A percentile compares a stretch with the other conserved stretches of the same genome.
These are phyloP conservation scores for Microcebus tavaratra DNA, from an alignment of 2,113 vertebrate genomes.

Conservation along the genomic window DNA sequence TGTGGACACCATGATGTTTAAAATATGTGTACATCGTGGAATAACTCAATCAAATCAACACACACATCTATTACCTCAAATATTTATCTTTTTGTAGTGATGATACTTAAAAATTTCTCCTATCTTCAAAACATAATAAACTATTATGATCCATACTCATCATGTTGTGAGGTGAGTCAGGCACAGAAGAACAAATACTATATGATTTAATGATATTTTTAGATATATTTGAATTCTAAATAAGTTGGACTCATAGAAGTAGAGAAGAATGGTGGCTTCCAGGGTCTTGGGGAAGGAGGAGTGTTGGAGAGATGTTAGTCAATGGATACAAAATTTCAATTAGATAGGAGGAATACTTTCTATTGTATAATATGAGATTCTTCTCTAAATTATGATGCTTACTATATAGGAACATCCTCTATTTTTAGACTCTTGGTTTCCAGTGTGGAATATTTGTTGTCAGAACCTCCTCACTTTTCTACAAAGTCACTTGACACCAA, in stretches of 20 bases:
- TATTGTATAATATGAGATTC: not conserved
- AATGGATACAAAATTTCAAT: not conserved
- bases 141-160: not conserved
- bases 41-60: not conserved
- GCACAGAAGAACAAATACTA: not conserved
- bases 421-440: conserved; percentile 5
- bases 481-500: not conserved
- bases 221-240: not conserved
- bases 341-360: not conserved
- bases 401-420: not conserved
- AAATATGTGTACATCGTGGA: not conserved
- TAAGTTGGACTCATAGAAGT: not conserved
- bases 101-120: not conserved
- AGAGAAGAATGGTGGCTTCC: not conserved
- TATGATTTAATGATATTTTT: not conserved
- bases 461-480: not conserved
- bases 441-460: not conserved
- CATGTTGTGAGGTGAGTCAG: not conserved
- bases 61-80: not conserved
- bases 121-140: not conserved
- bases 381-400: not conserved
- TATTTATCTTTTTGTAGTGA: fast-evolving
- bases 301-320: too few relatives aligned
- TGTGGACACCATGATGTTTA: not conserved
- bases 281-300: fast-evolving